A percentile compares a stretch with the other conserved stretches of the same genome.
Conservation (phyloP, 2,888 invertebrate genomes). For the Mesorhabditis sp. region DNA sequence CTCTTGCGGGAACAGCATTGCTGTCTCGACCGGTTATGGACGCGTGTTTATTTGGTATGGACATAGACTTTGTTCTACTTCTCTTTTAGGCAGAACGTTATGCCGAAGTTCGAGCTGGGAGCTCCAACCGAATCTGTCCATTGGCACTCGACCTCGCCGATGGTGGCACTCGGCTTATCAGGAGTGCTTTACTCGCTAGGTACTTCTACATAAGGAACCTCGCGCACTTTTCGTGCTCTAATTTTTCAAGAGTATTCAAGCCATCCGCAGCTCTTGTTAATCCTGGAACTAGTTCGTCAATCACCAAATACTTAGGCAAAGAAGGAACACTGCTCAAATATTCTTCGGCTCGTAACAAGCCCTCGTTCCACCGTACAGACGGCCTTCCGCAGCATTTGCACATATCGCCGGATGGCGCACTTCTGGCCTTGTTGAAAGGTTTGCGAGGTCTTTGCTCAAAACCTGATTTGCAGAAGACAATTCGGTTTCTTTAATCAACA, state of each 20-base stretch:
- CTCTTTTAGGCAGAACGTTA: not conserved
- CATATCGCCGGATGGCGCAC: not conserved
- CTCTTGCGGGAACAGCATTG: not conserved
- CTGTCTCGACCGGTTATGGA: not conserved
- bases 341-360: not conserved
- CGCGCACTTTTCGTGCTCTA: not conserved
- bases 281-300: no score
- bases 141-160: not conserved
- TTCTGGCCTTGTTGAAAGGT: constrained; percentile 1
- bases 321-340: not conserved
- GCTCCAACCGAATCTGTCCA: not conserved
- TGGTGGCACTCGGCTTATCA: not conserved
- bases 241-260: no score
- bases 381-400: not conserved
- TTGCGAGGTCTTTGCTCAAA: not conserved
- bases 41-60: not conserved
- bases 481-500: not conserved
- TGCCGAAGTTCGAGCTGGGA: not conserved
- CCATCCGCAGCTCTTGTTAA: no score
- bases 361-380: not conserved
- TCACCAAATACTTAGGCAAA: not conserved
- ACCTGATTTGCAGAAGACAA: not conserved
- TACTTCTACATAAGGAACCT: not conserved
- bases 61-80: not conserved
- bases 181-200: not conserved